Base-by-base conservation (phyloP, 2,113 vertebrate species). In the Saguinus midas region DNA sequence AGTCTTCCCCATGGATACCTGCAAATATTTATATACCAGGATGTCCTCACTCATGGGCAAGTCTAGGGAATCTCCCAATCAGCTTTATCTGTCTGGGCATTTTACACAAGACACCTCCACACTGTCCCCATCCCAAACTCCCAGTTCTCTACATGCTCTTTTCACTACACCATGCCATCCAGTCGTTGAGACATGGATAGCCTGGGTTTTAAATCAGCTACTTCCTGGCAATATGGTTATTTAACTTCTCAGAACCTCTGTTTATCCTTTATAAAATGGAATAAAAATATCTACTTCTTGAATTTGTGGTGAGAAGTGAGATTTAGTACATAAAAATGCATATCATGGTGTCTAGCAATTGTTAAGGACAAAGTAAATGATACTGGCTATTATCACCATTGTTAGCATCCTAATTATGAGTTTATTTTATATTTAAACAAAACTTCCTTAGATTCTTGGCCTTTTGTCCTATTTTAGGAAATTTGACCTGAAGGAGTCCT, bases 401-500 rank as follows among this genome's bases (percentile, higher is more conserved):
- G 14, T 45, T 85, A 32, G 13, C 29, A 45, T 21, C 21, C 11
- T 68, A 48, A 52, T 79, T 7, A 1, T 37, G 6, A 76, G 4
- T 76, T 84, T 43, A 80, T 64, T 82, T 92, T 73, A 61, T 27
- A 81, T 55, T 58, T 35, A 29, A 45, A n/a, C 17, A 87, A 58
- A 29, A 20, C 9, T 35, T 86, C 32, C 32, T 75, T 87, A 79
- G 52, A 52, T 37, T 18, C 45, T 48, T 93, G 27, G 37, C 21
- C 6, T 29, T 88, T 50, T 89, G n/a, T 12, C 27, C 45, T 8
- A 27, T 79, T 23, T 76, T 85, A 72, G 80, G 50, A 95, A 58
- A 83, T 43, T 92, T 45, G 29, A 95, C 81, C 58, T 95, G 68
- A 90, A 94, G 17, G 89, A 96, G 2, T 81, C 64, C 35, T 94